Percentiles rank a stretch among this genome's conserved stretches.
These are phyloP conservation scores for Mycetomoellerius zeteki DNA, from an alignment of 1,140 invertebrate species.

Conservation along the genomic window DNA sequence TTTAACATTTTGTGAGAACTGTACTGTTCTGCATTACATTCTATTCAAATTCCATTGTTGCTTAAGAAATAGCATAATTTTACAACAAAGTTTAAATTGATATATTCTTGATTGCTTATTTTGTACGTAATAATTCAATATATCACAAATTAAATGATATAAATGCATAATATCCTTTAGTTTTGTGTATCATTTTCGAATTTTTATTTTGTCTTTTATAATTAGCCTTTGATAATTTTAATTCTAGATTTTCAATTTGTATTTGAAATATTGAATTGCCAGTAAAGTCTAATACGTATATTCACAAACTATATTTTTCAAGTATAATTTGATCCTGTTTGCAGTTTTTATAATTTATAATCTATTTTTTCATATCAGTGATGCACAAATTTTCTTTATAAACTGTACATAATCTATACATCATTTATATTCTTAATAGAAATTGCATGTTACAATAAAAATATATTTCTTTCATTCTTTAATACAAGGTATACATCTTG, in stretches of 20 bases:
- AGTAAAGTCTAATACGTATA: background rate
- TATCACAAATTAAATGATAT: background rate
- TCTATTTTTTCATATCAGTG: background rate
- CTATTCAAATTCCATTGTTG: constrained; percentile 47
- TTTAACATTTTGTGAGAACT: constrained; percentile 60
- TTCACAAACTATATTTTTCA: constrained; percentile 29
- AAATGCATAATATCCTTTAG: background rate
- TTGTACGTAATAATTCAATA: constrained; percentile 15
- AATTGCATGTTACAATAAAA: background rate
- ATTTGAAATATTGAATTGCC: constrained; percentile 17
- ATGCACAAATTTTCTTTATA: constrained; percentile 14
- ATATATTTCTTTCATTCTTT: background rate
- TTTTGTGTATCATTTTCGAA: background rate
- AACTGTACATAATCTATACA: background rate
- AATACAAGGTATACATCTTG: background rate
- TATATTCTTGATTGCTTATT: constrained; percentile 4
- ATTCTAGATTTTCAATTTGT: constrained; percentile 12
- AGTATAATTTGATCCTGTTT: constrained; percentile 17
- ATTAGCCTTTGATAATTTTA: background rate
- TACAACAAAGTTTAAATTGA: constrained; percentile 52
- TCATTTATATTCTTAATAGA: constrained; percentile 21
- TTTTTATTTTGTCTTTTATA: constrained; percentile 4
- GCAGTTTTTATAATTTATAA: constrained; percentile 15
- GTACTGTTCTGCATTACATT: constrained; percentile 61
- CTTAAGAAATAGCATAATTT: constrained; percentile 41